Base-by-base conservation (phyloP, 2,113 vertebrate genomes). In the Bufo gargarizans region DNA sequence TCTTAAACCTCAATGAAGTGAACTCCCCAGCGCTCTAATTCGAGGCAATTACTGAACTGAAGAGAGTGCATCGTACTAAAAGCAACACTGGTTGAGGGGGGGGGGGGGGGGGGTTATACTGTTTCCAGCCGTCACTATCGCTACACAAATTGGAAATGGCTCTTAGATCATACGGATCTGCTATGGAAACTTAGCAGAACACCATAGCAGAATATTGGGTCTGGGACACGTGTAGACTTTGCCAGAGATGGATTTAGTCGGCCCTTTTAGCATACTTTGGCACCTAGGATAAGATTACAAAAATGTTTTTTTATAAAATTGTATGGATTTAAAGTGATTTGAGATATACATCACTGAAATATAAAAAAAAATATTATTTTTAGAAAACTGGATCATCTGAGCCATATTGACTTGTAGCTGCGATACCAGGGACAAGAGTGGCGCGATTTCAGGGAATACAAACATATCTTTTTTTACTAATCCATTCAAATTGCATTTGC, bases 21-120 rank as follows among this genome's bases (percentile, higher is more conserved):
- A 86, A 77, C 56, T 77, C 33, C 56, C 72, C 6, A 8, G 65
- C 69, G 19, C 63, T 33, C 55, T 45, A 83, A 67, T 83, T 83
- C 22, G 56, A 8, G n/a, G n/a, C 86, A 88, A 88, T 88, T 82
- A 88, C 59, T 72, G 65, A 56, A 82, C 43, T 72, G 33, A 50
- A 61, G 53, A 49, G 55, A 82, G 71, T 47, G 19, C 33, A 43
- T 79, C 50, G 50, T 77, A 71, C 78, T 63, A 43, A 22, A 50
- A 87, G 22, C 22, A 12, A 20, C 20, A 20, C 10, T 19, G 17
- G 55, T 10, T 47, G 12, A n/a, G n/a, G 56, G 14, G 59, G 12
- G 16, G 72, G 56, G 14, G 72, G 12, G n/a, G 72, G 33, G 33
- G 33, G 33, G 33, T 33, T 33, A 71, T 82, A 88, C 5, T 47